Percentiles rank a stretch among this genome's conserved stretches.
Evolutionary conservation across 1,140 invertebrate genomes (phyloP).

Genomic region (Drosophila mauritiana): DNA sequence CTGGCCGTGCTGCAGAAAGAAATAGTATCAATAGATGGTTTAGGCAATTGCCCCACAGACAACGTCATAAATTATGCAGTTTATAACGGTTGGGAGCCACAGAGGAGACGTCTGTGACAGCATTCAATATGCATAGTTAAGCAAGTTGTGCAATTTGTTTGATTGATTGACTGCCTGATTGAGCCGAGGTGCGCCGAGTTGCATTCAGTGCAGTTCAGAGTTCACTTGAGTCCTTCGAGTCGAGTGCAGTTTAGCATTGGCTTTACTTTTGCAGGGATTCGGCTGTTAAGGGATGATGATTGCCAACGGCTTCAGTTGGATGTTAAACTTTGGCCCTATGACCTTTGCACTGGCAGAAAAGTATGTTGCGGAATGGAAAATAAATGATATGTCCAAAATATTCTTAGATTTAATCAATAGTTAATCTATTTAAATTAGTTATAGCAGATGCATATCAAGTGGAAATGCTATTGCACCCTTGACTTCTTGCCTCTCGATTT

Average conservation of each 20-base stretch:
- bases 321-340: conserved; percentile 11
- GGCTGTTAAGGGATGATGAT: conserved; percentile 17
- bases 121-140: conserved; percentile 76
- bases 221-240: conserved; percentile 8
- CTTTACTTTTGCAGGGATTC: conserved; percentile 1
- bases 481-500: not conserved
- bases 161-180: conserved; percentile 77
- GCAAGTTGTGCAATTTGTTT: conserved; percentile 72
- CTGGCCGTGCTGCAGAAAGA: conserved; percentile 7
- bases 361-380: too few species aligned
- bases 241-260: conserved; percentile 40
- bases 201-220: not conserved
- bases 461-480: not conserved
- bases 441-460: too few species aligned
- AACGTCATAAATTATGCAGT: conserved; percentile 71
- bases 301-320: conserved; percentile 9
- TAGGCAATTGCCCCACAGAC: conserved; percentile 52
- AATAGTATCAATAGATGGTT: conserved; percentile 35
- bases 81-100: conserved; percentile 16
- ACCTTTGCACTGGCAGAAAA: conserved; percentile 14
- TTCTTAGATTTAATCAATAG: too few species aligned
- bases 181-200: conserved; percentile 34
- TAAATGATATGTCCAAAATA: too few species aligned
- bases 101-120: conserved; percentile 55
- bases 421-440: too few species aligned